Evolutionary conservation across 2,113 vertebrate species (phyloP).

Genomic region (Ciconia stormi): DNA sequence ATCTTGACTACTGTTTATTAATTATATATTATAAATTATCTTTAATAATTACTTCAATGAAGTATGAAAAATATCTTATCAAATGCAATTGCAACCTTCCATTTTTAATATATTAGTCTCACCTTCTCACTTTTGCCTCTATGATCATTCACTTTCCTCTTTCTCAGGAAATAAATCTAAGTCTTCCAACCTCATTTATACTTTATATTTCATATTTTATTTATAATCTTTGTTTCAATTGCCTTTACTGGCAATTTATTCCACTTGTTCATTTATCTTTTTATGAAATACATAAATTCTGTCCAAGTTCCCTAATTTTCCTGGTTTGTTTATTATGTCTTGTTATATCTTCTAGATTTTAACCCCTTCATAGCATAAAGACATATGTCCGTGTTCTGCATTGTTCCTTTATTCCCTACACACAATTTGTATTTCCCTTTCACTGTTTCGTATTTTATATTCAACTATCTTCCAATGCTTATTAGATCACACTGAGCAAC

Average conservation of each 20-base stretch:
- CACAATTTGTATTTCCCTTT: neutral
- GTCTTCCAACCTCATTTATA: constrained; percentile 57
- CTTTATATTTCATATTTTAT: constrained; percentile 66
- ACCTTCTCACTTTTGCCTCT: constrained; percentile 3
- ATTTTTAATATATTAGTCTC: constrained; percentile 8
- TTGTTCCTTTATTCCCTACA: neutral
- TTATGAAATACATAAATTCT: constrained; percentile 11
- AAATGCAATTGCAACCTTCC: neutral
- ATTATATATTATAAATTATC: neutral
- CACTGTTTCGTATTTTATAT: neutral
- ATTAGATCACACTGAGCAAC: neutral
- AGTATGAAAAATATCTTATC: constrained; percentile 15
- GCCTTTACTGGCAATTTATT: constrained; percentile 56
- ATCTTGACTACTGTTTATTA: neutral
- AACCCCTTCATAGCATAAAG: neutral
- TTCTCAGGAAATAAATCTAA: constrained; percentile 58
- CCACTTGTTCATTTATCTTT: constrained; percentile 23
- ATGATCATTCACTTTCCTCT: neutral
- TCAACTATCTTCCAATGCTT: neutral
- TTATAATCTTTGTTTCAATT: constrained; percentile 62
- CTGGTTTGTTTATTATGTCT: neutral
- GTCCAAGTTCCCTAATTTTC: neutral
- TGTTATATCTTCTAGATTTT: neutral
- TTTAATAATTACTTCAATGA: constrained; percentile 2
- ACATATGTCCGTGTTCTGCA: neutral